Evolutionary conservation across 2,888 invertebrate genomes (phyloP).

Genomic region (Tuberolachnus salignus): DNA sequence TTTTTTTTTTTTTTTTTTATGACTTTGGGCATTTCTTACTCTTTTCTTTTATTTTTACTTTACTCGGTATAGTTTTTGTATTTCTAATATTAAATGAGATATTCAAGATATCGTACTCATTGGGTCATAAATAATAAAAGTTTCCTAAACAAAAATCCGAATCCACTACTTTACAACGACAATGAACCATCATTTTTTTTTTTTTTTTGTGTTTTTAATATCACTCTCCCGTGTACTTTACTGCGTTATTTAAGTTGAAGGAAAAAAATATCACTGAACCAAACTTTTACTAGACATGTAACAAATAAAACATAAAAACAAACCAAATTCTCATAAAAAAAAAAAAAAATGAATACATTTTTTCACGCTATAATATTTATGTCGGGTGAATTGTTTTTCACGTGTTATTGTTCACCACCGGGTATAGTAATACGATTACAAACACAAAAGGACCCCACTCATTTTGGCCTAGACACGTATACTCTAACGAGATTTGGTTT

Average conservation of each 20-base stretch:
- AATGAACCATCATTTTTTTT: conserved; percentile 43
- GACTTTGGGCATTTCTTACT: not conserved
- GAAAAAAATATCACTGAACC: conserved; percentile 33
- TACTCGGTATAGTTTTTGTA: conserved; percentile 9
- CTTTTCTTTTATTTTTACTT: conserved; percentile 34
- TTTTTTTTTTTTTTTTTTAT: not conserved
- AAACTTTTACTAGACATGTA: conserved; percentile 48
- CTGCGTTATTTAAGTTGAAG: conserved; percentile 43
- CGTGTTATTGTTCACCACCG: conserved; percentile 34
- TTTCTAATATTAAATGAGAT: conserved; percentile 42
- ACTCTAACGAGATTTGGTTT: conserved; percentile 41
- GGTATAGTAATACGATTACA: conserved; percentile 41
- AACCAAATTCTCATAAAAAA: conserved; percentile 51
- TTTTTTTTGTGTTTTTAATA: conserved; percentile 36
- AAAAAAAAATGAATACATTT: conserved; percentile 42
- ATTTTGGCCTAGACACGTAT: conserved; percentile 29
- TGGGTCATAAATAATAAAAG: conserved; percentile 48
- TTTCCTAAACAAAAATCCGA: conserved; percentile 49
- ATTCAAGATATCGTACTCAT: conserved; percentile 41
- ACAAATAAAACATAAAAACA: conserved; percentile 47
- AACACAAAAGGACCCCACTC: conserved; percentile 42
- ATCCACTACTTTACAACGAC: conserved; percentile 41
- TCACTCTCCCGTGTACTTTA: conserved; percentile 23
- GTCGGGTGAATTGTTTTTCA: conserved; percentile 46
- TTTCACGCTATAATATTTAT: conserved; percentile 41